Conservation (phyloP, 2,888 invertebrate genomes). For the Neuroscelio doddi region DNA sequence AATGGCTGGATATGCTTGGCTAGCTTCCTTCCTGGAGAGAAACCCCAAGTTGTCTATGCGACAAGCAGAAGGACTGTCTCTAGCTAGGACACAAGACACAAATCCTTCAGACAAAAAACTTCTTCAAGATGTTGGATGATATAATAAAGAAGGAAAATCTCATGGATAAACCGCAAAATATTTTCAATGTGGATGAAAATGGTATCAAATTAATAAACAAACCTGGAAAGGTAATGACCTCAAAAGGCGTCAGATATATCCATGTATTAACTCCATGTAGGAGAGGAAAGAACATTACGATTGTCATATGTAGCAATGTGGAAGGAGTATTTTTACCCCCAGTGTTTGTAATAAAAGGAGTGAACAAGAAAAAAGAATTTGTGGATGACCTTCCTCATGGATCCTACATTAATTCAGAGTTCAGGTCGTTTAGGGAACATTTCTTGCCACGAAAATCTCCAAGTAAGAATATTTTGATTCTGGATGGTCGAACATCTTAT, state of each 20-base stretch:
- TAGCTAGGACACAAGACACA: neutral
- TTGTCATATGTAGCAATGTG: slow-evolving; percentile 63
- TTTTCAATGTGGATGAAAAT: slow-evolving; percentile 51
- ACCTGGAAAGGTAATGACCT: slow-evolving; percentile 49
- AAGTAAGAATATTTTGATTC: slow-evolving; percentile 52
- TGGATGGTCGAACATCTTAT: slow-evolving; percentile 59
- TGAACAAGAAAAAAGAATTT: slow-evolving; percentile 54
- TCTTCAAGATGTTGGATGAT: neutral
- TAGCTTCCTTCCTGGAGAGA: neutral
- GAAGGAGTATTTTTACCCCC: slow-evolving; percentile 58
- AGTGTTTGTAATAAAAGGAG: slow-evolving; percentile 54
- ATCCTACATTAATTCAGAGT: slow-evolving; percentile 49
- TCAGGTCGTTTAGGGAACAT: slow-evolving; percentile 52
- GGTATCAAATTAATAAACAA: slow-evolving; percentile 44
- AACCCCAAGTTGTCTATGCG: neutral
- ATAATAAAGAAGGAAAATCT: slow-evolving; percentile 26
- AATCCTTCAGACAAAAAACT: too few species aligned
- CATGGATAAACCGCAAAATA: slow-evolving; percentile 42
- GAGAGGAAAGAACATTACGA: slow-evolving; percentile 58
- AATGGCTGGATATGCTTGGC: slow-evolving; percentile 10
- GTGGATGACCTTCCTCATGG: slow-evolving; percentile 49
- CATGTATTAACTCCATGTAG: slow-evolving; percentile 48
- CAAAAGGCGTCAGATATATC: slow-evolving; percentile 48
- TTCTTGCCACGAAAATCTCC: slow-evolving; percentile 56
- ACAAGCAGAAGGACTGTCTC: neutral